A percentile compares a stretch with the other conserved stretches of the same genome.
phyloP scores from a whole-genome alignment of 2,797 vertebrate genomes.

The Mormyrus hasselquistii region DNA sequence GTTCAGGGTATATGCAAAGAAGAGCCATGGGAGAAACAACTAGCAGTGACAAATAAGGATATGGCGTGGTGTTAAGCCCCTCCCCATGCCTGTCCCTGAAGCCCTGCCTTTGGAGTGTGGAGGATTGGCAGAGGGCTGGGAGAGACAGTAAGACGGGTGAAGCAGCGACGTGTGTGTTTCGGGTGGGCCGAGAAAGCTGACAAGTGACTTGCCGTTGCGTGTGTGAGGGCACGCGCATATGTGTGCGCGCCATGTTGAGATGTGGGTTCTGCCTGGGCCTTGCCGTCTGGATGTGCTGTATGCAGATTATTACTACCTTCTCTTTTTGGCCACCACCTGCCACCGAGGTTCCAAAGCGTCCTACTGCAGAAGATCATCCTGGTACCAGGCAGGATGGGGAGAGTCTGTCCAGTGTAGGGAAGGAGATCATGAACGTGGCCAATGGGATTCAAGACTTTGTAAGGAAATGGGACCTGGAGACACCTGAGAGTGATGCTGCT shows the following conservation, averaged over 20 bases:
- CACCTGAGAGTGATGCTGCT: neutral
- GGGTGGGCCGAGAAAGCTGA: constrained; percentile 17
- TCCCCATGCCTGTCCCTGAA: neutral
- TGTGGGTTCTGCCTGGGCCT: constrained; percentile 30
- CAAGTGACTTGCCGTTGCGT: neutral
- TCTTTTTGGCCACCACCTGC: rapidly evolving
- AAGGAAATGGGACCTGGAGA: constrained; percentile 49
- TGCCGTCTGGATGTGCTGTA: constrained; percentile 43
- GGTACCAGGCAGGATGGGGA: constrained; percentile 19
- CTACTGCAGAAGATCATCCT: neutral
- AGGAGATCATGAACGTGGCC: constrained; percentile 54
- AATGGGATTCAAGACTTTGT: constrained; percentile 55
- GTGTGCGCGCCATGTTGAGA: constrained; percentile 38
- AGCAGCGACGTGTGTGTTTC: neutral
- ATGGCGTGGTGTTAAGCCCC: neutral
- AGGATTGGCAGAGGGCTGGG: neutral
- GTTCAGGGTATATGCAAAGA: neutral
- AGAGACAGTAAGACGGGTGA: neutral
- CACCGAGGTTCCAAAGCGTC: neutral
- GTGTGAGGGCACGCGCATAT: neutral
- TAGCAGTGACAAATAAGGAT: neutral
- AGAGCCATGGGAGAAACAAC: neutral
- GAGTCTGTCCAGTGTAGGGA: constrained; percentile 55
- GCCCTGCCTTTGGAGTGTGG: neutral
- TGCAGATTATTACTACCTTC: constrained; percentile 36